Conservation (phyloP, 1,140 invertebrate species). For the Melanaphis sacchari region DNA sequence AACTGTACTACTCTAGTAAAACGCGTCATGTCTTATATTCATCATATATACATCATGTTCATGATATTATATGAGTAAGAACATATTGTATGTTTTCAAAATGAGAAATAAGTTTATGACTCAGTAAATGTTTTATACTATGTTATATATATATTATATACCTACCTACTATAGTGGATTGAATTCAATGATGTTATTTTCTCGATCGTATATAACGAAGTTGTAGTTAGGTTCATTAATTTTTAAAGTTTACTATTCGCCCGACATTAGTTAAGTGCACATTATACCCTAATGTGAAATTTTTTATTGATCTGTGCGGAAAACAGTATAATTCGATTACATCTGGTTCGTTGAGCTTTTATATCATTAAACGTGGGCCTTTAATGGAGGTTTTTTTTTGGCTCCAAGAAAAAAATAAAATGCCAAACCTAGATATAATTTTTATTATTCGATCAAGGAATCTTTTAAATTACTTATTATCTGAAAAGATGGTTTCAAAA, state of each 20-base stretch:
- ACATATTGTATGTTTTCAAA: neutral
- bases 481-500: neutral
- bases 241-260: slow-evolving; percentile 39
- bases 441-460: neutral
- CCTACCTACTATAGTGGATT: slow-evolving; percentile 17
- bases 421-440: neutral
- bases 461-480: neutral
- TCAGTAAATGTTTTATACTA: neutral
- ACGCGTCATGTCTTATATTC: neutral
- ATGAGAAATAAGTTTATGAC: neutral
- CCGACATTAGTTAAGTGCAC: slow-evolving; percentile 29
- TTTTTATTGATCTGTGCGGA: slow-evolving; percentile 8
- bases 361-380: slow-evolving; percentile 14
- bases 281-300: slow-evolving; percentile 32
- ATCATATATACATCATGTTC: neutral
- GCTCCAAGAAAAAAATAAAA: neutral
- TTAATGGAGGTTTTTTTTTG: neutral
- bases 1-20: neutral
- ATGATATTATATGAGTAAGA: neutral
- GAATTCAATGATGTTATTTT: slow-evolving; percentile 2
- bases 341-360: slow-evolving; percentile 8
- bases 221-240: slow-evolving; percentile 1
- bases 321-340: slow-evolving; percentile 21
- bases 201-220: neutral
- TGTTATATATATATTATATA: neutral